These are phyloP conservation scores for Coreoperca whiteheadi DNA, from an alignment of 2,113 vertebrate genomes.

Conservation along the genomic window DNA sequence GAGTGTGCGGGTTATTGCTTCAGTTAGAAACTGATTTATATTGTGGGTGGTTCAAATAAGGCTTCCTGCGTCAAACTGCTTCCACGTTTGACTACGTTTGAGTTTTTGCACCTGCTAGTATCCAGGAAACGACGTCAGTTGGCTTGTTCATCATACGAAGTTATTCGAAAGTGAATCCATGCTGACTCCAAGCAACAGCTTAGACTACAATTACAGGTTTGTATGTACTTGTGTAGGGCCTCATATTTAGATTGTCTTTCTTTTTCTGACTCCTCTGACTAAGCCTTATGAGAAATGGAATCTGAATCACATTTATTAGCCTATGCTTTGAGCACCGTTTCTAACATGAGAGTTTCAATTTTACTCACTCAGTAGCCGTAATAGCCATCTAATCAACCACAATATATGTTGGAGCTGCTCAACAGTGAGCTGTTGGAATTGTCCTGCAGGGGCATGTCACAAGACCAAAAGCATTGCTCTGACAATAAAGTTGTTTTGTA, in stretches of 20 bases:
- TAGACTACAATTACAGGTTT: too few relatives aligned
- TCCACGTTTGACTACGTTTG: background rate
- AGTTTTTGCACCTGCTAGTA: background rate
- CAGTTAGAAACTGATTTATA: background rate
- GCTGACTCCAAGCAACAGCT: too few relatives aligned
- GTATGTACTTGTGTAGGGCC: too few relatives aligned
- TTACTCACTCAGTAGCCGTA: too few relatives aligned
- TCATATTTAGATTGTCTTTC: background rate
- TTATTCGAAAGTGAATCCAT: too few relatives aligned
- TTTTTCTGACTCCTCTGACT: background rate
- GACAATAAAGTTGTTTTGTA: too few relatives aligned
- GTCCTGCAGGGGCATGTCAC: too few relatives aligned
- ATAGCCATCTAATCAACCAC: background rate
- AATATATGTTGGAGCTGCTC: too few relatives aligned
- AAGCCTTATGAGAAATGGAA: background rate
- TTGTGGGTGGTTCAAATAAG: accelerated
- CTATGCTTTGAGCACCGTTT: background rate
- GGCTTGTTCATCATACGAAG: too few relatives aligned
- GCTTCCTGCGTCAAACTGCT: constrained; percentile 4
- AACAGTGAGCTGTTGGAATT: too few relatives aligned
- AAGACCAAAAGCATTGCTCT: too few relatives aligned
- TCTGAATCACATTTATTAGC: background rate
- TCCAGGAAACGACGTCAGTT: too few relatives aligned
- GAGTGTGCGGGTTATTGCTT: accelerated
- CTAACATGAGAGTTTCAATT: background rate